phyloP scores from a whole-genome alignment of 2,797 vertebrate genomes.

The Sciaenops ocellatus region DNA sequence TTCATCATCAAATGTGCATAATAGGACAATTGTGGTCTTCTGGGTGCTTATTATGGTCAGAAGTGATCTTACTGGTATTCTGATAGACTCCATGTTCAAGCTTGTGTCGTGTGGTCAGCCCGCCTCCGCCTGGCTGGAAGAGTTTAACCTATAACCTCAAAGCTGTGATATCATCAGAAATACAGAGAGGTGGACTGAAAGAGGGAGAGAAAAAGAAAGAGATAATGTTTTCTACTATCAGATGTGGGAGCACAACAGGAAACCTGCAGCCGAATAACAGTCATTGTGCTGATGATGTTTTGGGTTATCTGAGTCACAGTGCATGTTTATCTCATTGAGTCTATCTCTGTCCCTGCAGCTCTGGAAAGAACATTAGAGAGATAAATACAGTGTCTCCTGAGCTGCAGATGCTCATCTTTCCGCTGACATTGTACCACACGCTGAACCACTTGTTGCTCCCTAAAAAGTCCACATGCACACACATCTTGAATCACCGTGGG shows the following conservation, averaged over 20 bases:
- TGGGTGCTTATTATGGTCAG: constrained; percentile 42
- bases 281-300: constrained; percentile 47
- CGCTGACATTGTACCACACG: constrained; percentile 10
- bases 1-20: constrained; percentile 51
- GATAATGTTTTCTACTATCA: not conserved
- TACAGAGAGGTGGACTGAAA: constrained; percentile 16
- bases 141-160: constrained; percentile 52
- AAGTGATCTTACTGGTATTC: constrained; percentile 30
- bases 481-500: constrained; percentile 7
- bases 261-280: constrained; percentile 47
- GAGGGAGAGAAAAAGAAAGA: not conserved
- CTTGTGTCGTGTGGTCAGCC: constrained; percentile 24
- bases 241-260: constrained; percentile 50
- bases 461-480: not conserved
- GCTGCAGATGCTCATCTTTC: constrained; percentile 25
- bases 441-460: constrained; percentile 24
- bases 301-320: constrained; percentile 60
- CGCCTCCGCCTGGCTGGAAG: constrained; percentile 30
- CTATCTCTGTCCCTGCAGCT: constrained; percentile 13
- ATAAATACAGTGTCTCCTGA: constrained; percentile 16
- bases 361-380: constrained; percentile 1
- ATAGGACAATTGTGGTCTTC: constrained; percentile 24
- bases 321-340: constrained; percentile 14
- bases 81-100: constrained; percentile 26
- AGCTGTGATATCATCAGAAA: constrained; percentile 39